A percentile compares a stretch with the other conserved stretches of the same genome.
Evolutionary conservation across 2,888 invertebrate species (phyloP).

Genomic region (Apamea crenata): DNA sequence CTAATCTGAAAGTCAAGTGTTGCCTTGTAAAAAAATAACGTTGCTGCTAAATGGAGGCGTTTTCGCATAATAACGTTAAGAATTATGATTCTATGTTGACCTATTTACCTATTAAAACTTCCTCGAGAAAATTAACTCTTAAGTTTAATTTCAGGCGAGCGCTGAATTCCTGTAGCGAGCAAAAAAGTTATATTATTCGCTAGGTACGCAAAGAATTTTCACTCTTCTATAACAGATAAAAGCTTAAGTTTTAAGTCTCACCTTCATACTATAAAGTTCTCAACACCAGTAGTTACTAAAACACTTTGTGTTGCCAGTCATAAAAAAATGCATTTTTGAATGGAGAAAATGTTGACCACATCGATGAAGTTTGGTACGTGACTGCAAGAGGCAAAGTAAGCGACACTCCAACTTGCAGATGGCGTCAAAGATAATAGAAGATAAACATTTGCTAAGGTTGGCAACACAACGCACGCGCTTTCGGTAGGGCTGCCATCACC

Average conservation of each 20-base stretch:
- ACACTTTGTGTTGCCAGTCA: conserved; percentile 25
- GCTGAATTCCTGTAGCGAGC: conserved; percentile 17
- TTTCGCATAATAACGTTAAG: conserved; percentile 48
- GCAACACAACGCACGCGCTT: conserved; percentile 59
- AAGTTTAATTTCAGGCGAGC: conserved; percentile 41
- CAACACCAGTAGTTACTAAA: conserved; percentile 5
- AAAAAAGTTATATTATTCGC: conserved; percentile 24
- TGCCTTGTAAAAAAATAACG: conserved; percentile 53
- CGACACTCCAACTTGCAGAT: conserved; percentile 63
- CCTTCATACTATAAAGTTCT: conserved; percentile 7
- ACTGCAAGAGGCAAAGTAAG: conserved; percentile 53
- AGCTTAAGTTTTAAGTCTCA: conserved; percentile 30
- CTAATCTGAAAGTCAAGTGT: conserved; percentile 61
- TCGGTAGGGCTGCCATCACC: conserved; percentile 46
- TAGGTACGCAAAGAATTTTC: conserved; percentile 2
- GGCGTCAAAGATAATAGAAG: conserved; percentile 80
- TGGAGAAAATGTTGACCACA: conserved; percentile 25
- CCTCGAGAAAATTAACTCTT: conserved; percentile 45
- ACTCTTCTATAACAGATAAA: conserved; percentile 18
- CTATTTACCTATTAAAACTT: conserved; percentile 54
- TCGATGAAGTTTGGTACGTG: conserved; percentile 50
- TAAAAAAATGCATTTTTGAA: conserved; percentile 32
- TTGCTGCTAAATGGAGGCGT: conserved; percentile 48
- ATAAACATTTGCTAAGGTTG: conserved; percentile 80
- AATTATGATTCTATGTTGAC: conserved; percentile 57